Base-by-base conservation (phyloP, 2,797 vertebrate species). In the Limnodromus scolopaceus region DNA sequence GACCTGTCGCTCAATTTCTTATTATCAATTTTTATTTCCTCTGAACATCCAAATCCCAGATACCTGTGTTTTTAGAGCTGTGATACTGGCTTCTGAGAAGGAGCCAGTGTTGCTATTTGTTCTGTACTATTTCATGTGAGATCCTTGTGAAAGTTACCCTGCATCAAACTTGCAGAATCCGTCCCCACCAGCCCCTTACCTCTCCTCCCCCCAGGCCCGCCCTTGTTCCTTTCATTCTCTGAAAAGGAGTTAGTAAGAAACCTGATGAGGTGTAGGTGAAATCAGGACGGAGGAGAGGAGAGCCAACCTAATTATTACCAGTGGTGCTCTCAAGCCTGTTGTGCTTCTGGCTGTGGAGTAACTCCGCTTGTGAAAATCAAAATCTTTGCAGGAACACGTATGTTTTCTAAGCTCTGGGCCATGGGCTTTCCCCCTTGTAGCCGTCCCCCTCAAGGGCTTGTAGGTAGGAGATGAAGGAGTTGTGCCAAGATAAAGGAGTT, bases 371-470 rank as follows among this genome's bases (percentile, higher is more conserved):
- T 53, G 86, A 36, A 94, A 89, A 77, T 89, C 19, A n/a, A 34
- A 60, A 45, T 80, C 86, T 68, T 78, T 95, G 94, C 84, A 92
- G 75, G 84, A 87, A 92, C 94, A 77, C 0, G 77, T 82, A 91
- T 95, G 80, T 81, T 89, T 96, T 89, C 74, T 82, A 54, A 91
- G 86, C 94, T 86, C 63, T 82, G 77, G 91, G 96, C 91, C 84
- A 89, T 89, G 95, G 93, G 88, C 96, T 95, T 97, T 92, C 70
- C 92, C 87, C 68, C 23, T 12, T 9, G 1, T 94, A 95, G 90
- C 88, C 2, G 8, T 84, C 72, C 43, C 45, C 86, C 94, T 80
- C 14, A 15, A 79, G 92, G 96, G 87, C 84, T 82, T 81, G 49
- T 54, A 82, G 85, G 91, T 70, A 51, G 64, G n/a, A 95, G 96